These are phyloP conservation scores for Diploptera punctata DNA, from an alignment of 2,888 invertebrate species.

Conservation along the genomic window DNA sequence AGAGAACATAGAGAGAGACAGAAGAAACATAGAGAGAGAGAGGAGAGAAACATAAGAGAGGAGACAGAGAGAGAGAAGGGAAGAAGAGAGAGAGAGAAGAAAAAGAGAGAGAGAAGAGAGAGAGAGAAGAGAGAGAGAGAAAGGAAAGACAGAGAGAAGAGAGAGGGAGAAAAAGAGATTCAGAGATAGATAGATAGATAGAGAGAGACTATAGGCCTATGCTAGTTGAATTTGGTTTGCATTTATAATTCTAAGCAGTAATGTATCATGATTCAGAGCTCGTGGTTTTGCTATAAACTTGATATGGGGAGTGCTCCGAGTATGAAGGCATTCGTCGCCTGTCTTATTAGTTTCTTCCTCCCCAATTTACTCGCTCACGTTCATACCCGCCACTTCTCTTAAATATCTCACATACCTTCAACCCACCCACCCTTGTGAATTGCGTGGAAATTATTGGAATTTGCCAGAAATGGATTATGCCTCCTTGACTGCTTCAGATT, in stretches of 20 bases:
- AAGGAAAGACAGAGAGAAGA: background rate
- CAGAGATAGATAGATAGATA: too few relatives aligned
- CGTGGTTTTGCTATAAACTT: background rate
- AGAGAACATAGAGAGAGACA: too few relatives aligned
- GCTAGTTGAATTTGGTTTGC: too few relatives aligned
- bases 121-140: background rate
- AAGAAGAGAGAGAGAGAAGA: background rate
- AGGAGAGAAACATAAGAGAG: too few relatives aligned
- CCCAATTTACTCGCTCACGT: background rate
- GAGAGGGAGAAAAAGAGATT: background rate
- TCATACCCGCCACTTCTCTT: background rate
- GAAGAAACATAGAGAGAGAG: too few relatives aligned
- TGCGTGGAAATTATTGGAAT: slow-evolving; percentile 6
- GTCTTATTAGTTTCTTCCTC: slow-evolving; percentile 22
- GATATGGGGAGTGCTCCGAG: background rate
- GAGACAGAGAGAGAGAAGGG: background rate
- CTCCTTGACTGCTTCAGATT: background rate
- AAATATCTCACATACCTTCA: slow-evolving; percentile 10
- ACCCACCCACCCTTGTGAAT: background rate
- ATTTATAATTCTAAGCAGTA: too few relatives aligned
- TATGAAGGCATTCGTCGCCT: slow-evolving; percentile 19
- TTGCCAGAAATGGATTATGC: background rate
- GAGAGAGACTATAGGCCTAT: too few relatives aligned
- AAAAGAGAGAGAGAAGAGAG: background rate
- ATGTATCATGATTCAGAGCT: background rate